Percentiles rank a stretch among this genome's conserved stretches.
Evolutionary conservation across 2,888 invertebrate species (phyloP).

Genomic region (Cerceris rybyensis): DNA sequence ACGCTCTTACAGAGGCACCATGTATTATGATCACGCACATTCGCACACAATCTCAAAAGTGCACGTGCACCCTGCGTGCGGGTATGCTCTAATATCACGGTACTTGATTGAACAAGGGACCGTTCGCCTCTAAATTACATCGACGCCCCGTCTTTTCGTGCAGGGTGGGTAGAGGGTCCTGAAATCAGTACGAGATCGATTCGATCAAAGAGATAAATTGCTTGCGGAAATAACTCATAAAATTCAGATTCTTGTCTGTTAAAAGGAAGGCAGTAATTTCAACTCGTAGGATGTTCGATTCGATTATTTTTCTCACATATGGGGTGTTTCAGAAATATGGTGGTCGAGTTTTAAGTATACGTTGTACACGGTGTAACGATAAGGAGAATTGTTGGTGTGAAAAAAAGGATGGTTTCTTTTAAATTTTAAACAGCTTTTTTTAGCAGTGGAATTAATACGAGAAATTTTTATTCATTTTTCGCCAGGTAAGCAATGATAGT

Average conservation of each 20-base stretch:
- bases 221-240: background rate
- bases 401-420: too few species aligned
- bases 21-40: constrained; percentile 41
- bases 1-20: background rate
- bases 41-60: constrained; percentile 21
- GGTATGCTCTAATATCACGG: constrained; percentile 39
- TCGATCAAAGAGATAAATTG: constrained; percentile 4
- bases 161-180: background rate
- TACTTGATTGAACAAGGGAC: constrained; percentile 26
- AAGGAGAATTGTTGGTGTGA: too few species aligned
- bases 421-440: too few species aligned
- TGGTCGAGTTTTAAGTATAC: too few species aligned
- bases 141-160: constrained; percentile 17
- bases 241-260: background rate
- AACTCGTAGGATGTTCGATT: too few species aligned
- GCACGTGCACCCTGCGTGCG: constrained; percentile 55
- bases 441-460: too few species aligned
- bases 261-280: too few species aligned
- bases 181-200: constrained; percentile 11
- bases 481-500: too few species aligned
- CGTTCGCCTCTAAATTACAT: constrained; percentile 32
- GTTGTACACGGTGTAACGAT: too few species aligned
- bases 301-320: too few species aligned
- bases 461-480: too few species aligned
- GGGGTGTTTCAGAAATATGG: too few species aligned